These are phyloP conservation scores for Cheilosia vulpina DNA, from an alignment of 2,888 invertebrate genomes.

Conservation along the genomic window DNA sequence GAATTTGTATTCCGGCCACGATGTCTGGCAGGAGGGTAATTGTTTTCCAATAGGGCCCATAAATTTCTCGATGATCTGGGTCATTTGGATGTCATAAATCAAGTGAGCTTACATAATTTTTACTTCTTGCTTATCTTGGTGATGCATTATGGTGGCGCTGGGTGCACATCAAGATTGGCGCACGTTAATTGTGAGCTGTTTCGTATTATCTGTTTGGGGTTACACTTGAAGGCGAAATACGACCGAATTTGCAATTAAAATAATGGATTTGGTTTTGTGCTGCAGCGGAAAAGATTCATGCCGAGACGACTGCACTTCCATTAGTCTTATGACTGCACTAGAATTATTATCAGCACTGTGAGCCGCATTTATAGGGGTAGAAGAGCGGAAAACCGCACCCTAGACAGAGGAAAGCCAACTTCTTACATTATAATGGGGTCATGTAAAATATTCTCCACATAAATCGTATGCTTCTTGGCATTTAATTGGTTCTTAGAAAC, in stretches of 20 bases:
- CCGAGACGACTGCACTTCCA: constrained; percentile 20
- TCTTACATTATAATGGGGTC: constrained; percentile 38
- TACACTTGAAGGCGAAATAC: not conserved
- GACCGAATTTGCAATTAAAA: constrained; percentile 34
- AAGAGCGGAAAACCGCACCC: not conserved
- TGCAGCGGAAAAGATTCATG: not conserved
- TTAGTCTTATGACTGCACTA: constrained; percentile 18
- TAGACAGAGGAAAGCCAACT: constrained; percentile 9
- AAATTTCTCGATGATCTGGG: not conserved
- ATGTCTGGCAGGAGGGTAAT: not conserved
- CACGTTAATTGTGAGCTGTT: not conserved
- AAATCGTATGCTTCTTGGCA: constrained; percentile 21
- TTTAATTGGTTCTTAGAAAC: constrained; percentile 51
- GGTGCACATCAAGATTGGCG: constrained; percentile 13
- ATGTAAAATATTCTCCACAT: constrained; percentile 27
- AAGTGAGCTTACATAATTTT: not conserved
- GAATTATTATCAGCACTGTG: constrained; percentile 13
- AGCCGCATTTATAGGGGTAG: not conserved
- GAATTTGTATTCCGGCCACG: not conserved
- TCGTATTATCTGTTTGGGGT: not conserved
- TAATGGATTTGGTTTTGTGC: constrained; percentile 33
- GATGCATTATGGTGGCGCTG: too few species aligned
- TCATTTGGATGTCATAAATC: constrained; percentile 3
- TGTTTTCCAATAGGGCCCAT: constrained; percentile 1
- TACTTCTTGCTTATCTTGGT: not conserved